phyloP scores from a whole-genome alignment of 2,113 vertebrate species.

The Rhabdornis inornatus region DNA sequence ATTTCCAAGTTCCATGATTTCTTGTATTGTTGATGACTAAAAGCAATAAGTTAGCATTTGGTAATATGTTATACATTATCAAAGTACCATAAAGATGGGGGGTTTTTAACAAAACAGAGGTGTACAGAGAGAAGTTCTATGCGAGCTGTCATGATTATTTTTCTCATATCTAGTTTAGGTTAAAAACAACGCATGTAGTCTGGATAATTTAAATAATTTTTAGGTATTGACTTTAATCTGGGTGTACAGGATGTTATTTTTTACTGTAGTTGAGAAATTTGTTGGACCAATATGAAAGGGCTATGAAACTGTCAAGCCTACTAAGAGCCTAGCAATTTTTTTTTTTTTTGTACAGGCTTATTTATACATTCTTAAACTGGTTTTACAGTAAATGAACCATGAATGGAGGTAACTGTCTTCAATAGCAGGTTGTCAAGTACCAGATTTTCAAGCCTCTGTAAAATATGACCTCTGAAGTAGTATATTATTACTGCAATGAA shows the following conservation, averaged over 20 bases:
- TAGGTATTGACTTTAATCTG: not conserved
- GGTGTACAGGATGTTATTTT: not conserved
- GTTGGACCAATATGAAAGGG: not conserved
- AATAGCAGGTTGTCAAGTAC: not conserved
- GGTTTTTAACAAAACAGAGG: not conserved
- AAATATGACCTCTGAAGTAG: not conserved
- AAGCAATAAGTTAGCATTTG: not conserved
- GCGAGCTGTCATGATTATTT: not conserved
- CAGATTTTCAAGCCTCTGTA: slow-evolving; percentile 31
- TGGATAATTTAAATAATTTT: not conserved
- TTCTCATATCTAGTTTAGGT: not conserved
- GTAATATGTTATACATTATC: not conserved
- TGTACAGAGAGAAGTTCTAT: not conserved
- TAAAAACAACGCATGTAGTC: not conserved
- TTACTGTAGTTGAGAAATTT: not conserved
- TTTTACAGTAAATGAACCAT: slow-evolving; percentile 38
- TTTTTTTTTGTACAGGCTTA: not conserved
- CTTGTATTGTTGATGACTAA: not conserved
- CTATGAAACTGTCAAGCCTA: not conserved
- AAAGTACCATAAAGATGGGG: fast-evolving
- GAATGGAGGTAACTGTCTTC: slow-evolving; percentile 27
- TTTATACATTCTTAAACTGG: slow-evolving; percentile 14
- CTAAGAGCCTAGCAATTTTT: not conserved
- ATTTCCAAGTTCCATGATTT: not conserved
- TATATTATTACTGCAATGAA: not conserved